phyloP scores from a whole-genome alignment of 1,140 invertebrate species.

The Phortica variegata region DNA sequence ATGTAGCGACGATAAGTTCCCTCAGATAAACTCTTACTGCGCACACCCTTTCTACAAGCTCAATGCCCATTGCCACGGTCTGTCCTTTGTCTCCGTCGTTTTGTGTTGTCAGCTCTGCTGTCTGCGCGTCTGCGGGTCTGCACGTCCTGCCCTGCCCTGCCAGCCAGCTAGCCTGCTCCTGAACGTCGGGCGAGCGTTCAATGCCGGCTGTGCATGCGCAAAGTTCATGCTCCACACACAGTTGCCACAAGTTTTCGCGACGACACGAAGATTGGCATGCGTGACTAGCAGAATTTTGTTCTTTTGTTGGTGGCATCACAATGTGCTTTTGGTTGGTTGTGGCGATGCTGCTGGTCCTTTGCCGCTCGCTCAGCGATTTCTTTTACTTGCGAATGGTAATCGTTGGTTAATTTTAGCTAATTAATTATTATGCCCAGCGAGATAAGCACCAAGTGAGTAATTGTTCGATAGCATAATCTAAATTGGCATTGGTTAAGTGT shows the following conservation, averaged over 20 bases:
- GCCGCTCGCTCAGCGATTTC: slow-evolving; percentile 2
- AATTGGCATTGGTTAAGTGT: too few relatives aligned
- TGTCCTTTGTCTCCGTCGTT: slow-evolving; percentile 22
- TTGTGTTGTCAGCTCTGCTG: slow-evolving; percentile 16
- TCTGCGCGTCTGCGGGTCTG: slow-evolving; percentile 2
- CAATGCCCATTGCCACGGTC: slow-evolving; percentile 16
- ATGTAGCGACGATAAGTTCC: slow-evolving; percentile 31
- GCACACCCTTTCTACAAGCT: too few relatives aligned
- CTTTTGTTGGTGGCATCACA: slow-evolving; percentile 21
- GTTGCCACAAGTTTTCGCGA: slow-evolving; percentile 35
- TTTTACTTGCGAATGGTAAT: slow-evolving; percentile 33
- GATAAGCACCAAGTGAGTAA: slow-evolving; percentile 38
- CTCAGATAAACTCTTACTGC: slow-evolving; percentile 12
- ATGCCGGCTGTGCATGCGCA: too few relatives aligned
- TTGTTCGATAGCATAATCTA: slow-evolving; percentile 19
- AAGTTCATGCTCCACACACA: not conserved
- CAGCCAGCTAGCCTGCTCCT: slow-evolving; percentile 5
- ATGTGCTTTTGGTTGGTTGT: too few relatives aligned
- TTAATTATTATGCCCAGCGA: slow-evolving; percentile 44
- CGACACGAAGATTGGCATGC: slow-evolving; percentile 54
- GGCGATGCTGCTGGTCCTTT: not conserved
- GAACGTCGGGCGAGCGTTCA: not conserved
- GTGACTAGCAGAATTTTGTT: slow-evolving; percentile 55
- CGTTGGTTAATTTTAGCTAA: slow-evolving; percentile 50
- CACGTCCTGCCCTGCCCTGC: too few relatives aligned